A percentile compares a stretch with the other conserved stretches of the same genome.
phyloP scores from a whole-genome alignment of 1,140 invertebrate genomes.

The Pomacea maculata region DNA sequence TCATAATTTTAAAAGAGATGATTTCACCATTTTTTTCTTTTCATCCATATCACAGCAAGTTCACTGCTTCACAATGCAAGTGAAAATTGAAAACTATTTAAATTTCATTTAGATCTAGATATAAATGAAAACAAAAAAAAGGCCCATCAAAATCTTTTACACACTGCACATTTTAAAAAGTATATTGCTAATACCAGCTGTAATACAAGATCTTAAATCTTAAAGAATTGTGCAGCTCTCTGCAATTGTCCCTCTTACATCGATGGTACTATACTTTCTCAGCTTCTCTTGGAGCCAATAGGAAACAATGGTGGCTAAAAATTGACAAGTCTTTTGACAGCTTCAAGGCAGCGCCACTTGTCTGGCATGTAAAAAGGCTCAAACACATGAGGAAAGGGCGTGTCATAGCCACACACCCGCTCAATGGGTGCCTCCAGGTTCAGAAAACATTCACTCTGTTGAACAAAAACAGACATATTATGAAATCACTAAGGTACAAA shows the following conservation, averaged over 20 bases:
- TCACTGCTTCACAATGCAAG: too few relatives aligned
- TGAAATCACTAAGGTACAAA: not conserved
- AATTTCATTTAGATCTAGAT: too few relatives aligned
- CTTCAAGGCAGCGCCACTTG: slow-evolving; percentile 90
- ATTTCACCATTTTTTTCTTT: too few relatives aligned
- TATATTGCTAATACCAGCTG: too few relatives aligned
- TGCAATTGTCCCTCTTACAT: not conserved
- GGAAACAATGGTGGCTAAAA: slow-evolving; percentile 70
- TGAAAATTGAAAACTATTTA: too few relatives aligned
- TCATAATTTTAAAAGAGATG: too few relatives aligned
- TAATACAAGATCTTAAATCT: too few relatives aligned
- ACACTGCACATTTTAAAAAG: too few relatives aligned
- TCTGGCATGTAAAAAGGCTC: slow-evolving; percentile 96
- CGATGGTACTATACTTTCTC: not conserved
- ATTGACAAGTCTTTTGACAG: slow-evolving; percentile 79
- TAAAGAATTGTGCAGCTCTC: too few relatives aligned
- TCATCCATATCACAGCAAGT: too few relatives aligned
- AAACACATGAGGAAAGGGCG: slow-evolving; percentile 95
- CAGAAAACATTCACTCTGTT: slow-evolving; percentile 91
- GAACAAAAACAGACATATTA: slow-evolving; percentile 5
- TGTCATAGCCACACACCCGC: slow-evolving; percentile 95
- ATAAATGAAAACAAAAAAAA: too few relatives aligned
- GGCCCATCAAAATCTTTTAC: too few relatives aligned
- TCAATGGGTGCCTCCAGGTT: slow-evolving; percentile 91
- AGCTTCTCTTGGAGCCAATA: not conserved